Conservation (phyloP, 2,113 vertebrate genomes). For the Stercorarius parasiticus region DNA sequence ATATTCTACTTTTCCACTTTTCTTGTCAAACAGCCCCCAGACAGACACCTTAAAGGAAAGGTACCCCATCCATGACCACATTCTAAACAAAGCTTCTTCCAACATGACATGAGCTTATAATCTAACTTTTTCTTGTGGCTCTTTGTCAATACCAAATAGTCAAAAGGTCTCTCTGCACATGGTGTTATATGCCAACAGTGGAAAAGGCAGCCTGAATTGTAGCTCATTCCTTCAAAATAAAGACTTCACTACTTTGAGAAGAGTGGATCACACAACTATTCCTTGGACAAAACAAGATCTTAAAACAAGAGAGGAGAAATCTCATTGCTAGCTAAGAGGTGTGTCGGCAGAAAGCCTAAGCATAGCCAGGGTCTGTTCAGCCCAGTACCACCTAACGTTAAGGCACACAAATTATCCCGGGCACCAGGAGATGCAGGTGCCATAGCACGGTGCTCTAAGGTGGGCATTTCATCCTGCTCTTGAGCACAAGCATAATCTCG, state of each 20-base stretch:
- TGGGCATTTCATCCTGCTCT: background rate
- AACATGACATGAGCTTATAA: background rate
- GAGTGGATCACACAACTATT: background rate
- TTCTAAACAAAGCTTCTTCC: background rate
- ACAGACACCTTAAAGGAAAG: background rate
- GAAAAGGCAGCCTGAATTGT: background rate
- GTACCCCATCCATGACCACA: fast-evolving
- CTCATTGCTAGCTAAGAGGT: background rate
- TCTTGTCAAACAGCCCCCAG: background rate
- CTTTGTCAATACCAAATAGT: background rate
- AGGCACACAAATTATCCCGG: background rate
- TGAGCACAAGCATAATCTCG: fast-evolving
- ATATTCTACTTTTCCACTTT: background rate
- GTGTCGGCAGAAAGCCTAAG: background rate
- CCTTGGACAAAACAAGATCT: background rate
- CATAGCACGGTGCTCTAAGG: fast-evolving
- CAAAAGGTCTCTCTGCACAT: background rate
- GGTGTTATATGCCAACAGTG: background rate
- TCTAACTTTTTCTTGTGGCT: background rate
- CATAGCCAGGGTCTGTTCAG: background rate
- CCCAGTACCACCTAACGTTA: background rate
- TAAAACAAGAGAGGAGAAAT: background rate
- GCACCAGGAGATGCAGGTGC: background rate
- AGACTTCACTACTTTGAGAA: background rate
- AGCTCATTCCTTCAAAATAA: background rate